Conservation (phyloP, 2,113 vertebrate genomes). For the Hoplias malabaricus region DNA sequence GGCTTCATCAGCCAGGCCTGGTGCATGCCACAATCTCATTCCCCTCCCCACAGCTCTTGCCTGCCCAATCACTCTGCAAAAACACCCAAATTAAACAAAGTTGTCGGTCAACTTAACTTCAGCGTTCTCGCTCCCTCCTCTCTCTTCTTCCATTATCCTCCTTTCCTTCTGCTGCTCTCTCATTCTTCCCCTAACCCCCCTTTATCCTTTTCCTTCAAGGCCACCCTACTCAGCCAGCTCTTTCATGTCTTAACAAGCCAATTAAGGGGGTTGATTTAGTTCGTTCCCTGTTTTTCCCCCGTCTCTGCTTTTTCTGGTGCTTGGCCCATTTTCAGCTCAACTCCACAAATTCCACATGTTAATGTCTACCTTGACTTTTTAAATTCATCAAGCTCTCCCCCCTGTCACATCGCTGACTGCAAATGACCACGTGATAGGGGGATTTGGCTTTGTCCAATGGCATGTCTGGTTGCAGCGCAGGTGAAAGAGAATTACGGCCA, state of each 20-base stretch:
- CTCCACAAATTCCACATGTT: slow-evolving; percentile 41
- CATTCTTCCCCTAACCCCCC: slow-evolving; percentile 20
- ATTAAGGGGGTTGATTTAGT: slow-evolving; percentile 59
- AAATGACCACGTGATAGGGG: slow-evolving; percentile 18
- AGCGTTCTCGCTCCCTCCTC: background rate
- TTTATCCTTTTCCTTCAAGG: slow-evolving; percentile 54
- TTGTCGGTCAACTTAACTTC: slow-evolving; percentile 60
- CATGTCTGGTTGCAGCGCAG: slow-evolving; percentile 16
- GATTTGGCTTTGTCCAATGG: slow-evolving; percentile 29
- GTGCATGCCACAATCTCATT: slow-evolving; percentile 71
- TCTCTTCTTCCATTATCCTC: slow-evolving; percentile 44
- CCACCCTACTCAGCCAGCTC: slow-evolving; percentile 42
- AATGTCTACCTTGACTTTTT: slow-evolving; percentile 41
- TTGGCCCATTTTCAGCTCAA: slow-evolving; percentile 48
- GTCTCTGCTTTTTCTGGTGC: slow-evolving; percentile 28
- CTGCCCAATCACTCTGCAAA: slow-evolving; percentile 66
- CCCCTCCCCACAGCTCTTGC: slow-evolving; percentile 54
- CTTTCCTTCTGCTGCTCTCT: slow-evolving; percentile 34
- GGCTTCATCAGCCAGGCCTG: slow-evolving; percentile 75
- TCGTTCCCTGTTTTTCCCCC: slow-evolving; percentile 30
- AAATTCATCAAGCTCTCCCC: slow-evolving; percentile 38
- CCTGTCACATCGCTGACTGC: slow-evolving; percentile 14
- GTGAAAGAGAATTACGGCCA: slow-evolving; percentile 30
- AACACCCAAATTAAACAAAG: slow-evolving; percentile 67
- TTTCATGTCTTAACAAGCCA: slow-evolving; percentile 65